phyloP scores from a whole-genome alignment of 1,140 invertebrate species.

The Meloidogyne exigua region DNA sequence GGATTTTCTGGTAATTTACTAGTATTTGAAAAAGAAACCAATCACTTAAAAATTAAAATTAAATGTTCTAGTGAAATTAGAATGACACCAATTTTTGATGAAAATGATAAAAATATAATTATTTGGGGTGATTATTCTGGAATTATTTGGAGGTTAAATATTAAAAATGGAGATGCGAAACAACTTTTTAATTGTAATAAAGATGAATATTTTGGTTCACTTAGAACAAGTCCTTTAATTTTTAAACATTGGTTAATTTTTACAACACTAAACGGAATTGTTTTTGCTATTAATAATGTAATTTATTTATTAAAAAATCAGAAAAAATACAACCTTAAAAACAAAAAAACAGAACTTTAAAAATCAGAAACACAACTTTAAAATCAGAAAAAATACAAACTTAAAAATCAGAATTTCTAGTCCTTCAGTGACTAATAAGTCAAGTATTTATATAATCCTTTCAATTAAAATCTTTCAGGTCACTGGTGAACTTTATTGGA shows the following conservation, averaged over 20 bases:
- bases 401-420: too few relatives aligned
- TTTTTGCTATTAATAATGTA: conserved; percentile 25
- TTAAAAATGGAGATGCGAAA: background rate
- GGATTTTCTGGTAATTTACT: conserved; percentile 22
- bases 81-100: conserved; percentile 28
- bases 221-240: conserved; percentile 21
- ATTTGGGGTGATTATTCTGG: conserved; percentile 26
- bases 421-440: too few relatives aligned
- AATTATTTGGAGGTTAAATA: conserved; percentile 7
- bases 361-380: too few relatives aligned
- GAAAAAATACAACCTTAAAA: too few relatives aligned
- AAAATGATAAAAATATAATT: background rate
- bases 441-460: too few relatives aligned
- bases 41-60: background rate
- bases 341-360: too few relatives aligned
- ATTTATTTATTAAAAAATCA: background rate
- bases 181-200: conserved; percentile 8
- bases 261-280: background rate
- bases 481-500: conserved; percentile 9
- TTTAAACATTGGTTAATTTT: conserved; percentile 8
- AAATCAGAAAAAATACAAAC: too few relatives aligned
- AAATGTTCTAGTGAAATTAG: conserved; percentile 21
- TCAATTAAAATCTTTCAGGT: background rate
- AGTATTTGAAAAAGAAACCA: conserved; percentile 6
- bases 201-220: background rate